These are phyloP conservation scores for Oryzias woworae DNA, from an alignment of 2,113 vertebrate genomes.

Conservation along the genomic window DNA sequence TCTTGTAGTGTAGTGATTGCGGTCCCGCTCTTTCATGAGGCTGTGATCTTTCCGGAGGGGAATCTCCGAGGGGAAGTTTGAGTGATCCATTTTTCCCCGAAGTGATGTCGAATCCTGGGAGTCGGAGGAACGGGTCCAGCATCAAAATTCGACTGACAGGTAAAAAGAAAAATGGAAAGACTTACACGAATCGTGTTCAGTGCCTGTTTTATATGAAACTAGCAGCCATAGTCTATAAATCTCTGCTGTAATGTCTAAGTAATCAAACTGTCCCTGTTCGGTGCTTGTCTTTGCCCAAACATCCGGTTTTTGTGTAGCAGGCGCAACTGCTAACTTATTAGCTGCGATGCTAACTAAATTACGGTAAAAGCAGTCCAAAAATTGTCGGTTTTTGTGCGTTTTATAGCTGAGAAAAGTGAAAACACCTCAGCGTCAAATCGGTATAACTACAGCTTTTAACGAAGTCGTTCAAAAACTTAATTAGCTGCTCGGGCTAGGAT, in stretches of 20 bases:
- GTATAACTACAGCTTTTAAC: not conserved
- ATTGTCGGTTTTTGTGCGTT: not conserved
- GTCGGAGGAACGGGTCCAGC: slow-evolving; percentile 93
- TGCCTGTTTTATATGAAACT: slow-evolving; percentile 25
- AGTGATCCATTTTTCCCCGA: slow-evolving; percentile 71
- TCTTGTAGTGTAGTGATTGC: slow-evolving; percentile 37
- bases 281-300: slow-evolving; percentile 57
- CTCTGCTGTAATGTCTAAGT: not conserved
- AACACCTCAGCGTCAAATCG: not conserved
- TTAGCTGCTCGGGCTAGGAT: slow-evolving; percentile 1
- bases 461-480: slow-evolving; percentile 28
- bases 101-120: slow-evolving; percentile 97
- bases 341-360: slow-evolving; percentile 58
- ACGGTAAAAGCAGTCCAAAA: slow-evolving; percentile 21
- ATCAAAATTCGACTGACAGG: slow-evolving; percentile 98
- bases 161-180: slow-evolving; percentile 60
- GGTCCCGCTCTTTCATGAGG: slow-evolving; percentile 50
- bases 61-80: slow-evolving; percentile 72
- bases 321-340: slow-evolving; percentile 61
- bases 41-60: slow-evolving; percentile 51
- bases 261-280: not conserved
- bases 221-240: rapidly evolving
- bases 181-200: slow-evolving; percentile 32
- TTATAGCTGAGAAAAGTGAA: not conserved
- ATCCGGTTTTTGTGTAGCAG: slow-evolving; percentile 70